Base-by-base conservation (phyloP, 2,797 vertebrate species). In the Bryconaethiops microstoma region DNA sequence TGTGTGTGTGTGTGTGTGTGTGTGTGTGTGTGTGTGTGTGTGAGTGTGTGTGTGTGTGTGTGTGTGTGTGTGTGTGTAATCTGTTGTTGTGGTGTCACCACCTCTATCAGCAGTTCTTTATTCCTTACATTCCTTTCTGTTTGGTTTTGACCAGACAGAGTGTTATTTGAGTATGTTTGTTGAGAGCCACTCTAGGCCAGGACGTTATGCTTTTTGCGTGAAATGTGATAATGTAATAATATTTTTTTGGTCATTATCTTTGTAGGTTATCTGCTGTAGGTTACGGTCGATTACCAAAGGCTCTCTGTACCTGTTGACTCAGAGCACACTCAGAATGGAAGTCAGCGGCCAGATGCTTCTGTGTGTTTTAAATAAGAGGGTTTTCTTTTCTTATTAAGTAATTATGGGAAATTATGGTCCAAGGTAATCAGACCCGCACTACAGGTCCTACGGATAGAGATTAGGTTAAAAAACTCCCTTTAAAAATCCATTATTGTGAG, bases 71-170 rank as follows among this genome's bases (percentile, higher is more conserved):
- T 79, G 52, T 73, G 10, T 16, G 35, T 40, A 29, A 68, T 80
- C 63, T 73, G 25, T 80, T 64, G 62, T 40, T 25, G 0, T 59
- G 59, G 25, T 39, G 8, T 69, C 64, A 60, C 72, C 79, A 74
- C 39, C 25, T 68, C 13, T n/a, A 50, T 73, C 55, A 50, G 35
- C 4, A 77, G 25, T 82, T 50, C 74, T 82, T 63, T 57, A 85
- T 78, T 85, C 65, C 40, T 59, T 65, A 75, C 75, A 74, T 85
- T 85, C 48, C 35, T 67, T 67, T 77, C 69, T 65, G 55, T 75
- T 70, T 40, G 48, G 59, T 23, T 78, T 35, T 50, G 48, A 54
- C 19, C 9, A 42, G 42, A 80, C 17, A 35, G 48, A 39, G 39
- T 39, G 39, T 48, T 40, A 57, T 64, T 73, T n/a, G 39, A 45